Evolutionary conservation across 2,797 vertebrate genomes (phyloP), one percentile per base, ranked within the genome.

Genomic region (Leptoclinus maculatus): DNA sequence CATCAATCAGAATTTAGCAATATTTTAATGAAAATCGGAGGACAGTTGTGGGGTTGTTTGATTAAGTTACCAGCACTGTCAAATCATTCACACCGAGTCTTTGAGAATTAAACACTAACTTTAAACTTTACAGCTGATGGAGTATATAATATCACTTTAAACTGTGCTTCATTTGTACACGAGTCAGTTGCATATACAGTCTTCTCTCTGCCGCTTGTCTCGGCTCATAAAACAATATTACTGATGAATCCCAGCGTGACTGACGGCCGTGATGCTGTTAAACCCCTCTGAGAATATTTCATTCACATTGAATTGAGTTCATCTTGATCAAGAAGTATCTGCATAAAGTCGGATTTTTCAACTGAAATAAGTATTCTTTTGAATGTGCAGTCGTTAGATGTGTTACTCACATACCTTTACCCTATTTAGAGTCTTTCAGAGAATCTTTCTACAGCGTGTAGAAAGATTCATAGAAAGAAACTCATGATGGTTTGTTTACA

Each of bases 261-360:
- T 68, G 25, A 62, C 66, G 51, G 71, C 76, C 53, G 32, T 59
- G 75, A 85, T 81, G 70, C 47, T 34, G 64, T 79, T 83, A 78
- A 83, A 83, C 47, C 34, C 27, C 47, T 54, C 67, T 71, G 32
- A 67, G 34, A 83, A 86, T 78, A 74, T 80, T 80, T 82, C 17
- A 66, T 75, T 77, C 67, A 67, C 66, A 56, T 32, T 21, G 34
- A 83, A 78, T 47, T 13, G 39, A 63, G 72, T 74, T 82, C 8
- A 41, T 66, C 86, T 87, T 82, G 49, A 85, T 83, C 67, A 75
- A 67, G 36, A 66, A 45, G 56, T 65, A 13, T 67, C 32, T 49
- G 58, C 56, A 56, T 27, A 10, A 47, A 54, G 41, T 43, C 10
- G 0, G 43, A 66, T 41, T 64, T 41, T 64, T 71, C 27, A 57